These are phyloP conservation scores for Diadophis punctatus DNA, from an alignment of 2,113 vertebrate genomes.

Conservation along the genomic window DNA sequence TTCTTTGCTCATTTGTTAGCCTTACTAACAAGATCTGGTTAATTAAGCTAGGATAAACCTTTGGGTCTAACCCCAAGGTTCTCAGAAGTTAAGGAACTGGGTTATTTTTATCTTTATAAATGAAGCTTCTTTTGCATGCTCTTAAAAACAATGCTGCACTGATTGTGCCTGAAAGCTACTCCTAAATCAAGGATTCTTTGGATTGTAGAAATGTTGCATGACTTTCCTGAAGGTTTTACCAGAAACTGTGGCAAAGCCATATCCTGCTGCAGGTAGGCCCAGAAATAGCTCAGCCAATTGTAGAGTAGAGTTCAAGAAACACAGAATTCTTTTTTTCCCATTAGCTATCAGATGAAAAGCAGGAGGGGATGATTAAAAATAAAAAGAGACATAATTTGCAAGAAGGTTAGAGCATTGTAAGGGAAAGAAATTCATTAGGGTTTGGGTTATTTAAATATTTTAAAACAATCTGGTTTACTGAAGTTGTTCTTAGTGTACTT, in stretches of 20 bases:
- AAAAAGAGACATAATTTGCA: neutral
- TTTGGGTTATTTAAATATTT: neutral
- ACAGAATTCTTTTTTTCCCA: neutral
- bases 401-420: neutral
- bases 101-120: neutral
- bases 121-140: neutral
- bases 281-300: neutral
- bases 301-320: neutral
- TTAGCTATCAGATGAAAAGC: neutral
- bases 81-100: neutral
- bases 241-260: neutral
- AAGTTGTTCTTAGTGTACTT: neutral
- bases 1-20: neutral
- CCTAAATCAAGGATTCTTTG: neutral
- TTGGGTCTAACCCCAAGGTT: neutral
- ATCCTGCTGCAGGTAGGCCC: neutral
- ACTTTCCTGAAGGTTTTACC: neutral
- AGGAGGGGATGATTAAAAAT: neutral
- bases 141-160: neutral
- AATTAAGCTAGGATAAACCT: neutral
- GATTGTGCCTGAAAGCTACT: neutral
- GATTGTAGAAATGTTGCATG: neutral
- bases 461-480: neutral
- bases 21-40: neutral
- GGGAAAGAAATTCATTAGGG: neutral